Evolutionary conservation across 2,888 invertebrate genomes (phyloP).

Genomic region (Acholoe squamosa): DNA sequence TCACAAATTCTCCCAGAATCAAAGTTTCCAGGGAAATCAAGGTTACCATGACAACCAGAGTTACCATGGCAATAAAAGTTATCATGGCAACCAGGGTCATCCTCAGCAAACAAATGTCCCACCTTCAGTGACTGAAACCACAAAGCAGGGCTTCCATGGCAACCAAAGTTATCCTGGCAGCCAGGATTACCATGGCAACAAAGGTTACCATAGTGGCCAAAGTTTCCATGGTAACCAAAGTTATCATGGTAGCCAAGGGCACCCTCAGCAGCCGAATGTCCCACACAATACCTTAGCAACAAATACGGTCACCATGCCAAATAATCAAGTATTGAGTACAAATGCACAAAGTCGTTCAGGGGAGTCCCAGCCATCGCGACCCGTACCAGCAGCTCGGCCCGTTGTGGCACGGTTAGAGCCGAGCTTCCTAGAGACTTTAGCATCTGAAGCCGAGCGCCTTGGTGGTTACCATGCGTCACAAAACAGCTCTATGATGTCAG

Average conservation of each 20-base stretch:
- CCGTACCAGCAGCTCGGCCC: neutral
- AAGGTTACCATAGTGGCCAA: too few species aligned
- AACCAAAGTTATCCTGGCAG: neutral
- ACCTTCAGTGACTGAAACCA: neutral
- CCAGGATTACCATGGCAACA: neutral
- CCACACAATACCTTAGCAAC: neutral
- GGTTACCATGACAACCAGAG: neutral
- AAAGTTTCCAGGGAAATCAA: neutral
- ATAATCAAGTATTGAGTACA: too few species aligned
- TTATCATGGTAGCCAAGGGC: neutral
- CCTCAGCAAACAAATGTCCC: neutral
- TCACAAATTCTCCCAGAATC: neutral
- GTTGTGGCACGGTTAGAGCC: neutral
- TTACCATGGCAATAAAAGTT: neutral
- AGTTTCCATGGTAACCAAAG: neutral
- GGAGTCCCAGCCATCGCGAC: neutral
- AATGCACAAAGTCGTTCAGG: too few species aligned
- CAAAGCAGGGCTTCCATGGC: neutral
- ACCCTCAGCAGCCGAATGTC: neutral
- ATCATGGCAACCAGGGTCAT: neutral
- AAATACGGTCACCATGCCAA: neutral
- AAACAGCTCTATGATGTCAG: slow-evolving; percentile 37
- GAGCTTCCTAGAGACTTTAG: slow-evolving; percentile 29
- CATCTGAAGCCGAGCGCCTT: neutral
- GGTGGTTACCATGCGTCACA: neutral